Evolutionary conservation across 2,113 vertebrate species (phyloP), one percentile per base, ranked within the genome.

Genomic region (Jacana jacana): DNA sequence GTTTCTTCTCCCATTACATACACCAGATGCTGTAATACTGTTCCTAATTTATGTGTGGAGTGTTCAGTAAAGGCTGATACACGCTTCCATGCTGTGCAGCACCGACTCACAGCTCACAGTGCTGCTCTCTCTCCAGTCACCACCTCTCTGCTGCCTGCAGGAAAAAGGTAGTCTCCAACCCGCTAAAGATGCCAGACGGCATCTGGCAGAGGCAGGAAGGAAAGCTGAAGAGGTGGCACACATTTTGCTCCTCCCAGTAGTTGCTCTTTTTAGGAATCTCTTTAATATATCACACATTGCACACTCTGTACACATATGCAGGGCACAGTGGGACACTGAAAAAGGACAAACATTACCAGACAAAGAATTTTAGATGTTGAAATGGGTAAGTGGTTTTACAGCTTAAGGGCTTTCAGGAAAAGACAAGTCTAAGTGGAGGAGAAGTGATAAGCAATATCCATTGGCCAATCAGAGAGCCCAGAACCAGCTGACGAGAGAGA

Each of bases 171-270:
- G 22, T 42, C 88, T 57, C 81, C 66, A 87, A 93, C 35, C 33
- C 64, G 52, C 46, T 37, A 37, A 93, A 81, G 88, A 16, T 7
- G 88, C 77, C 79, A 97, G 86, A 96, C 89, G 89, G 61, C 18
- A 86, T 35, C 15, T 35, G 66, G n/a, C 46, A 66, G 82, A 46
- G 58, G 75, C 61, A 86, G 88, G 79, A 96, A 91, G 93, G 95
- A 97, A 97, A 76, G 73, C 52, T 75, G 3, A 95, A 96, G 94
- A 58, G 51, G 55, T 63, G 91, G 37, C 55, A 69, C 33, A 23
- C 9, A 20, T 94, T 93, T 80, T 2, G 11, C 19, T 85, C 44
- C 81, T 95, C 58, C 80, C 57, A 44, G 63, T 40, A 60, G 51
- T 42, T 81, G 25, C 44, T 61, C 80, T 33, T 73, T 70, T 81